Base-by-base conservation (phyloP, 2,888 invertebrate genomes). In the Catocala sponsa region DNA sequence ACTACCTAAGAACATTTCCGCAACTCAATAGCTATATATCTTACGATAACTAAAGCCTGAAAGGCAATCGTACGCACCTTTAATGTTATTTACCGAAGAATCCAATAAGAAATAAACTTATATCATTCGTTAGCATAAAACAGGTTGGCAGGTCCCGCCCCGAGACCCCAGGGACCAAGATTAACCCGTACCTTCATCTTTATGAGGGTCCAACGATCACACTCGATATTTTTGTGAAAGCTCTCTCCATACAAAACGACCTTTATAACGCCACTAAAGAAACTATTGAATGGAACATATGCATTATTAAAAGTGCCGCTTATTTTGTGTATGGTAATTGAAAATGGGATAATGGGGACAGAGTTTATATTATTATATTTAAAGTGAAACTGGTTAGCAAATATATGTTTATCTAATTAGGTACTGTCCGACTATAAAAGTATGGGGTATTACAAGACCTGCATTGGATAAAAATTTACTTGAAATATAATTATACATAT, bases 191-290 rank as follows among this genome's bases (percentile, higher is more conserved):
- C 66, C 72, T 74, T 74, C 59, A 56, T 55, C 42, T 74, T 72
- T 72, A 72, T 55, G 72, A 74, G 63, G 72, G 71, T 67, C 67
- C 48, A 44, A 52, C 74, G 70, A 70, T 64, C 74, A 54, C 63
- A 70, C 57, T 55, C 60, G 61, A 67, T 60, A 74, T 70, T 67
- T 70, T 67, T 64, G 57, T 57, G 57, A 64, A 38, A 56, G 48
- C 47, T 35, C 48, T 52, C 54, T 42, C 50, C 12, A 51, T 32
- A 51, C 25, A 12, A 48, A 38, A 47, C 52, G 63, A 57, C 70
- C 60, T 38, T 61, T 61, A 41, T n/a, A 42, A 53, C 12, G 43
- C 10, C 49, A 56, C 33, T 43, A 59, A 59, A 62, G 71, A 53
- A 70, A 74, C 59, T 57, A 54, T 67, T 64, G 58, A 69, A 62